phyloP scores from a whole-genome alignment of 2,797 vertebrate genomes.

The Acrossocheilus wenchowensis region DNA sequence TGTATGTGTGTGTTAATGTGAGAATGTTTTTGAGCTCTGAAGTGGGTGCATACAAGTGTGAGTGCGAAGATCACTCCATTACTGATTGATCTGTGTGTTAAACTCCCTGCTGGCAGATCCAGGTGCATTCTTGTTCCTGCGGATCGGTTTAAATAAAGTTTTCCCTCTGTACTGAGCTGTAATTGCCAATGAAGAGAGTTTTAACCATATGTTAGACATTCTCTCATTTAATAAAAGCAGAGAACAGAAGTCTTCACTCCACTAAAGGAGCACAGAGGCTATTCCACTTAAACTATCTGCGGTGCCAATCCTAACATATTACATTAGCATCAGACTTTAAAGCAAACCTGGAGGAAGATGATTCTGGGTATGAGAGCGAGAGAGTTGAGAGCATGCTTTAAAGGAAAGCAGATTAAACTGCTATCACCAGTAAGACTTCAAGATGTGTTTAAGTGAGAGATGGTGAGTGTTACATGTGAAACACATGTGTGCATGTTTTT shows the following conservation, averaged over 20 bases:
- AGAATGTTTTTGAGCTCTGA: constrained; percentile 12
- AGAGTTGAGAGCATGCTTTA: constrained; percentile 27
- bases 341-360: constrained; percentile 42
- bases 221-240: constrained; percentile 82
- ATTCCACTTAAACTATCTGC: constrained; percentile 57
- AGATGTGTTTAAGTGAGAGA: constrained; percentile 22
- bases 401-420: constrained; percentile 52
- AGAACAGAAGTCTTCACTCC: constrained; percentile 52
- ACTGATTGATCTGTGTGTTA: constrained; percentile 59
- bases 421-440: constrained; percentile 41
- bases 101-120: constrained; percentile 50
- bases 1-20: constrained; percentile 32
- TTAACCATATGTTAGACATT: constrained; percentile 79
- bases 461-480: constrained; percentile 6
- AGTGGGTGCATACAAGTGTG: constrained; percentile 37
- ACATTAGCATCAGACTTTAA: constrained; percentile 56
- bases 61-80: constrained; percentile 49
- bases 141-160: constrained; percentile 80
- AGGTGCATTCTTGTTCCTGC: constrained; percentile 52
- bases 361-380: constrained; percentile 4
- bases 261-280: constrained; percentile 50
- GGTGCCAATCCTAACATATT: constrained; percentile 58
- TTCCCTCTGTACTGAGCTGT: constrained; percentile 67
- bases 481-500: constrained; percentile 4
- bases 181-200: constrained; percentile 79